Evolutionary conservation across 1,140 invertebrate species (phyloP), one percentile per base, ranked within the genome.

Genomic region (Sycophaga agraensis): DNA sequence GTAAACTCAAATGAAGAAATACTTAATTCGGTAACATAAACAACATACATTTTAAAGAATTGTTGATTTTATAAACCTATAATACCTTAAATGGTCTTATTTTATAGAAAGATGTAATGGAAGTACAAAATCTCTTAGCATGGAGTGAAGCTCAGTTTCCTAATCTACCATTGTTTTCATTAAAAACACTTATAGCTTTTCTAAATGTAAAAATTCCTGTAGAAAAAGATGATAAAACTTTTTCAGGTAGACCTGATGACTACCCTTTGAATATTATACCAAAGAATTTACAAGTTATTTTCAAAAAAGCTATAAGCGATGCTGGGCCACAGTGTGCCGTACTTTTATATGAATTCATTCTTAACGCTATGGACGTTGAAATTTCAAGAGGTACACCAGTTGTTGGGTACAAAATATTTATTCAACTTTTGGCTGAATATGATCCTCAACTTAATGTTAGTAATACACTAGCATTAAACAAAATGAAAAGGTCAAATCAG

Each of bases 401-500:
- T 21, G 74, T 86, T 37, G 90, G 89, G 4, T 86, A 89, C 66
- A 89, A 89, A 76, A 79, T 91, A 46, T 81, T 88, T 46, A 71
- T 91, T 2, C 89, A 91, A 73, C 73, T 89, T 62, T 74, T 91
- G 61, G 86, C 86, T 2, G 80, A 83, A 54, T 82, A 84, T 21
- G 83, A 87, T 77, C 87, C 89, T 1, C 83, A 83, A 50, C 84
- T 89, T 59, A 85, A 85, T 16, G 69, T 82, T 2, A 74, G 76
- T 2, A 89, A 87, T 65, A 76, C 89, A 66, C 70, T 79, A 8
- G 91, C 89, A 74, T 80, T 85, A 55, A 80, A 82, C 0, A 83
- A 79, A 46, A 72, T 91, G n/a, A 82, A 85, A 40, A 89, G 86
- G 59, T 91, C 89, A 2, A 91, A 92, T 74, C 88, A 92, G 69